phyloP scores from a whole-genome alignment of 2,888 invertebrate genomes.

The Chloroclysta siterata region DNA sequence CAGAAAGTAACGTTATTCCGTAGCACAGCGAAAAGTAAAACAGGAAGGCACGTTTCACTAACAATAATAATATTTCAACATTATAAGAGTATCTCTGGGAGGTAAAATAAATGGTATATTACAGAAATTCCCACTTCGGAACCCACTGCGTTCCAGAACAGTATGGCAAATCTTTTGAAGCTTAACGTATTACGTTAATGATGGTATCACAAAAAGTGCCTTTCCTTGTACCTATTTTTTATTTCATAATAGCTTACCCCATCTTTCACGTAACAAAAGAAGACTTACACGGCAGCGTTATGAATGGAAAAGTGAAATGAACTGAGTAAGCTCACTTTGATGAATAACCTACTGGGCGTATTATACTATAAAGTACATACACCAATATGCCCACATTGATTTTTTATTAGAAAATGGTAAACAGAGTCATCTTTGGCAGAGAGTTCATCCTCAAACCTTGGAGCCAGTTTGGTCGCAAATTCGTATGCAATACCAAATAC shows the following conservation, averaged over 20 bases:
- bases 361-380: neutral
- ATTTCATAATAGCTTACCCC: slow-evolving; percentile 38
- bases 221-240: slow-evolving; percentile 41
- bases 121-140: neutral
- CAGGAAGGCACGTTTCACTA: neutral
- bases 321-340: slow-evolving; percentile 5
- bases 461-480: no score
- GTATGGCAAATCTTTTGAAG: slow-evolving; percentile 31
- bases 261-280: slow-evolving; percentile 23
- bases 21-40: no score
- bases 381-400: no score
- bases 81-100: no score
- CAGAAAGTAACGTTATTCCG: no score
- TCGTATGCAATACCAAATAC: no score
- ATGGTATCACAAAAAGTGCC: slow-evolving; percentile 39
- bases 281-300: slow-evolving; percentile 5
- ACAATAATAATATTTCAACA: no score
- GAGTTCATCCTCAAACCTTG: no score
- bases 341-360: slow-evolving; percentile 2
- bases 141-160: neutral
- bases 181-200: slow-evolving; percentile 36
- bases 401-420: no score
- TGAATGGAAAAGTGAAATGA: slow-evolving; percentile 11
- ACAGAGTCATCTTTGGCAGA: no score
- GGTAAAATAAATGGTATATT: neutral